Conservation (phyloP, 2,113 vertebrate genomes). For the Brachypteracias leptosomus region DNA sequence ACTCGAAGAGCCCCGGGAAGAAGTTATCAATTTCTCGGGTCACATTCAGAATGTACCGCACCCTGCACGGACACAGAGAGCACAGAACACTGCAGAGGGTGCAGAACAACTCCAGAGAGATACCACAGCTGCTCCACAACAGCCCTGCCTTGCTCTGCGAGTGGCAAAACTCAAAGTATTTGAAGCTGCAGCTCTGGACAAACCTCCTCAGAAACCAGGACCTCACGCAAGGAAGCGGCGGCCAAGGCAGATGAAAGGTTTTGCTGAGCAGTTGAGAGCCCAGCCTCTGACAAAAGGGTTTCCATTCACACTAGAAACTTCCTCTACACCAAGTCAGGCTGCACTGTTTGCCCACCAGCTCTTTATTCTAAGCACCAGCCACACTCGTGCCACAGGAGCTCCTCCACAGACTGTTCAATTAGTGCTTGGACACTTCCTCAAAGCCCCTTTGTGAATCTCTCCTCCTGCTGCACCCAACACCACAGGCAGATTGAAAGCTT, state of each 20-base stretch:
- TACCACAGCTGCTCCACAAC: not conserved
- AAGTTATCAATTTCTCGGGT: slow-evolving; percentile 98
- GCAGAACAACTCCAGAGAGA: not conserved
- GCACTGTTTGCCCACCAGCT: not conserved
- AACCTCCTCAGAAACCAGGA: not conserved
- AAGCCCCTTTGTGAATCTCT: not conserved
- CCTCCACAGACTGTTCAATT: not conserved
- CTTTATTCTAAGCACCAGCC: not conserved
- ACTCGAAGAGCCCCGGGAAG: slow-evolving; percentile 94
- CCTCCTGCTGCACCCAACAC: not conserved
- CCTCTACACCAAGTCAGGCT: not conserved
- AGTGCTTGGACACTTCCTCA: not conserved
- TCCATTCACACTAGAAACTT: not conserved
- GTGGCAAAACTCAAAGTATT: not conserved
- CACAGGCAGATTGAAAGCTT: not conserved
- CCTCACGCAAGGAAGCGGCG: not conserved
- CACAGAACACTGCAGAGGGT: not conserved
- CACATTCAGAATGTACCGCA: slow-evolving; percentile 95
- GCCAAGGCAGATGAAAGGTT: not conserved
- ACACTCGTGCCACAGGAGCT: not conserved
- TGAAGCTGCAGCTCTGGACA: not conserved
- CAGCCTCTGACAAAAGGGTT: not conserved
- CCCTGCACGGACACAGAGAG: slow-evolving; percentile 70
- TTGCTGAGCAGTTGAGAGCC: not conserved
- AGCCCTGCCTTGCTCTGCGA: not conserved